Conservation (phyloP, 2,888 invertebrate species). For the Bibio marci region DNA sequence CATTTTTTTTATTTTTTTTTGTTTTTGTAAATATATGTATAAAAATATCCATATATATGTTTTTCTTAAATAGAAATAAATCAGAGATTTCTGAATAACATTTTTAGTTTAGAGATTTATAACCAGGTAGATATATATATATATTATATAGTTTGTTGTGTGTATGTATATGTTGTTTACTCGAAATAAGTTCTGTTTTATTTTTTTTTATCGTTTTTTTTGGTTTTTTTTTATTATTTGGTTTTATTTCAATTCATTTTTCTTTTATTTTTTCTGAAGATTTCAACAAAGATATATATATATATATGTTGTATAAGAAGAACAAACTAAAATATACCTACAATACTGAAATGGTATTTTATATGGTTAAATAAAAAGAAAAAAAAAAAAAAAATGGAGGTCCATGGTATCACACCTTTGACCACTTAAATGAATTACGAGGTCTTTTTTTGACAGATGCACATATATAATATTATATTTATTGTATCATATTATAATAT, state of each 20-base stretch:
- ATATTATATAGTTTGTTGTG: too few relatives aligned
- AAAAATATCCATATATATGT: background rate
- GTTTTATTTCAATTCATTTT: slow-evolving; percentile 2
- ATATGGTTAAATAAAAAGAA: too few relatives aligned
- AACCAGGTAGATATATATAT: slow-evolving; percentile 3
- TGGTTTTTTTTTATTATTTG: too few relatives aligned
- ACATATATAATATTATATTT: background rate
- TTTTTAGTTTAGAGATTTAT: slow-evolving; percentile 8
- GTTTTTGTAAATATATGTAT: background rate
- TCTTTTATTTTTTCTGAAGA: slow-evolving; percentile 3
- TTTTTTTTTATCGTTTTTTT: too few relatives aligned
- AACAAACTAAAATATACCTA: background rate
- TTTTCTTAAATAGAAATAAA: slow-evolving; percentile 5
- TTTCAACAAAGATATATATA: slow-evolving; percentile 2
- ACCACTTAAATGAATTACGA: slow-evolving; percentile 11
- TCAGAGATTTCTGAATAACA: slow-evolving; percentile 10
- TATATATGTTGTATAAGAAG: background rate
- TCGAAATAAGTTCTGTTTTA: too few relatives aligned
- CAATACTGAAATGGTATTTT: background rate
- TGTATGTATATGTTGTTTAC: too few relatives aligned
- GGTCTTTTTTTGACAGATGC: slow-evolving; percentile 6
- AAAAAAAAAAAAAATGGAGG: too few relatives aligned
- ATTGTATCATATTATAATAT: too few relatives aligned
- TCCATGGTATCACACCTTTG: slow-evolving; percentile 11
- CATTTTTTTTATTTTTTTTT: slow-evolving; percentile 1